Conservation (phyloP, 2,113 vertebrate genomes). For the Craseonycteris thonglongyai region DNA sequence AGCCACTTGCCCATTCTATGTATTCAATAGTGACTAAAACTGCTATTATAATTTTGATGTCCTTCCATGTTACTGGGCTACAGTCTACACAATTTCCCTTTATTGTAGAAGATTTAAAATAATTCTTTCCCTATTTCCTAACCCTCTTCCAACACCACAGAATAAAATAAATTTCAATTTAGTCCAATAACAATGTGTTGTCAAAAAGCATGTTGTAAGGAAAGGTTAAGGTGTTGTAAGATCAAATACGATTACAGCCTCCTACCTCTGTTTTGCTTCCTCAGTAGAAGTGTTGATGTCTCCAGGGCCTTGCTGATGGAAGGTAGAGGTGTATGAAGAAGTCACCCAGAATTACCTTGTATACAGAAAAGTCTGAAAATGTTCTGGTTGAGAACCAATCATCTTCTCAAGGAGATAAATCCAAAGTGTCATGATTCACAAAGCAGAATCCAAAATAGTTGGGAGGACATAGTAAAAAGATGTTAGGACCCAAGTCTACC, state of each 20-base stretch:
- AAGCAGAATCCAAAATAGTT: neutral
- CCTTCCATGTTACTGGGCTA: neutral
- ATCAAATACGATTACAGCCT: neutral
- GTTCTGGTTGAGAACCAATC: neutral
- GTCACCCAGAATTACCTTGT: neutral
- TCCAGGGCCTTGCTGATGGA: neutral
- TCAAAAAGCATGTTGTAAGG: neutral
- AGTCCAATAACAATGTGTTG: neutral
- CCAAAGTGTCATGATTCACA: neutral
- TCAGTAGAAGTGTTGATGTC: neutral
- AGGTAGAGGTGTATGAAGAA: neutral
- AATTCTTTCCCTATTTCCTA: neutral
- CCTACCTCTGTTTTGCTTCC: neutral
- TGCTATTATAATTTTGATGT: neutral
- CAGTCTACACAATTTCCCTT: neutral
- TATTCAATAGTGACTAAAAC: neutral
- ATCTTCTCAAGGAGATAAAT: neutral
- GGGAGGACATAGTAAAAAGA: neutral
- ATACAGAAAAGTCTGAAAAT: neutral
- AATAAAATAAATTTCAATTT: slow-evolving; percentile 13
- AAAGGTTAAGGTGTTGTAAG: neutral
- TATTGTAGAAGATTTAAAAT: neutral
- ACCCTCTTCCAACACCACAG: neutral
- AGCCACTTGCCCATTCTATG: neutral
- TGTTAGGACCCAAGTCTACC: neutral